Evolutionary conservation across 2,888 invertebrate genomes (phyloP), one percentile per base, ranked within the genome.

Genomic region (Drosophila affinis): DNA sequence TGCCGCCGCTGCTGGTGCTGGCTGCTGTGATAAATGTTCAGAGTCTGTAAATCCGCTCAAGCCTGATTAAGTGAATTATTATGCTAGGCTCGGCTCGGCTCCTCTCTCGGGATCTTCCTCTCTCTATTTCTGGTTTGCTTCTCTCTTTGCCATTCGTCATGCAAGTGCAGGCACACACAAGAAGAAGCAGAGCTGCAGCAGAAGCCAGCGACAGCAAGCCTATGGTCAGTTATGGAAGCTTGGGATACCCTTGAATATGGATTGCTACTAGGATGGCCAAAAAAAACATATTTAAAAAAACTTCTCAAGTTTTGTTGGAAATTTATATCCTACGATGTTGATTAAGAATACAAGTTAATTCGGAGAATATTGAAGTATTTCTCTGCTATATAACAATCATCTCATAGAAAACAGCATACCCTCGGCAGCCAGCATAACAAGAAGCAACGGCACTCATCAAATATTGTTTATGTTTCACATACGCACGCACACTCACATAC

Each of bases 11-110:
- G 14, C 39, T 7, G 21, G 21, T 21, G 21, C 21, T 21, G 21
- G 39, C 39, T 39, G 24, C 18, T 64, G 73, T 75, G 84, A 81
- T 82, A 84, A 75, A 76, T 81, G 63, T 65, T 75, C 79, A 64
- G 65, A 45, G 72, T 64, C 73, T 70, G 72, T 76, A 82, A 86
- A 82, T 83, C 83, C 75, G 73, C 85, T 79, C 76, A 78, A 87
- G 82, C 87, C 89, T 89, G 85, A 87, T 89, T 87, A 87, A 86
- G 80, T 88, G 78, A 78, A 87, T 86, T 86, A 78, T 82, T 81
- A 81, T 81, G 82, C 68, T 65, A 29, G 62, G 4, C 27, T 27
- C 27, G 27, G 27, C 27, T 27, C 27, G 44, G 49, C 14, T 39
- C 39, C 55, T 52, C 47, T 62, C 49, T 59, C 57, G 48, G 39